Base-by-base conservation (phyloP, 53 echinoderm and acorn worm species). In the Patiria pectinifera region DNA sequence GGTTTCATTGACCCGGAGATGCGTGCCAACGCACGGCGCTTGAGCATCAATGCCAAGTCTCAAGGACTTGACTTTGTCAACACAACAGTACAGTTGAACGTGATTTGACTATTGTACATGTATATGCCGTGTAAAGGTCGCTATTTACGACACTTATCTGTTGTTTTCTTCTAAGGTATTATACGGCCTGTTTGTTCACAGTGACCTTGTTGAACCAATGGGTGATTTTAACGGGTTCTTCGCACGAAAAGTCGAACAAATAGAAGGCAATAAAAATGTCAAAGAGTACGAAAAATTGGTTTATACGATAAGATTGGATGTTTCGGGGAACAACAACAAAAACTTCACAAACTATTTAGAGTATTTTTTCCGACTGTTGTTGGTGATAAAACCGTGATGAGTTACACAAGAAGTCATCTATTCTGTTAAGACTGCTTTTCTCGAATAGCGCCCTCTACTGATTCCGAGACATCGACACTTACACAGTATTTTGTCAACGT, bases 11-110 rank as follows among this genome's bases (percentile, higher is more conserved):
- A 23, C 44, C 8, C 83, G 2, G 63, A 59, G 59, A 23, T n/a
- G 25, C 35, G 25, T 25, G 11, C 48, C 43, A 62, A 46, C 83
- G 47, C 7, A 25, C 26, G 62, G 60, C 82, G 9, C n/a, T 58
- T 9, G 58, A 3, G 61, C 26, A 83, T n/a, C 83, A 48, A 11
- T 14, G 43, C 60, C 48, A 82, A 23, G 59, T n/a, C 61, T 2
- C 61, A 83, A 62, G 35, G 83, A 83, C 83, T 83, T 83, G 83
- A 83, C 60, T 19, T 83, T 83, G 83, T 61, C 19, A 83, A 2
- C n/a, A 14, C 7, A 58, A 10, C 21, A 13, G 48, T 22, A 18
- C 66, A 66, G 66, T 66, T 74, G 22, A 4, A 70, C 70, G 70
- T 23, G 74, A 10, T 74, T n/a, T 25, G 1, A 23, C 22, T 21